Base-by-base conservation (phyloP, 2,113 vertebrate species). In the Marmota flaviventris region DNA sequence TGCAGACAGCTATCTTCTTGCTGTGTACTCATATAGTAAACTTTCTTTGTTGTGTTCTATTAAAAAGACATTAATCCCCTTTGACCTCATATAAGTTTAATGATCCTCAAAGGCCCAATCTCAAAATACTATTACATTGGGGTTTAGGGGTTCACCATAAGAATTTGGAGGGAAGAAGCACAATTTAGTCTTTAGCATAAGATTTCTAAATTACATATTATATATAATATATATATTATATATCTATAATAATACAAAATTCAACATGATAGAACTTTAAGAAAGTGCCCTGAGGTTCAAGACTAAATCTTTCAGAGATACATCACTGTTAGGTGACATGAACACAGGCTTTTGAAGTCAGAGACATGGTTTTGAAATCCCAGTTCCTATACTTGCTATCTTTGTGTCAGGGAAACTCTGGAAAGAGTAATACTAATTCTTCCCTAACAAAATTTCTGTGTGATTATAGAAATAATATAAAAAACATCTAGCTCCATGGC, bases 381-480 rank as follows among this genome's bases (percentile, higher is more conserved):
- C 37, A 85, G 6, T 25, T 42, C 14, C 8, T 63, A n/a, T 7
- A 32, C 37, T 94, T 95, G 78, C 51, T 75, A 34, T 81, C 20
- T 76, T 45, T 61, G 70, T 85, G 17, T 81, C 27, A 45, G 45
- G 20, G 67, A 58, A 65, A 25, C 63, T 37, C 25, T 37, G 29
- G 53, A 25, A 73, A 91, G 13, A 70, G 17, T 73, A 96, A 94
- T 25, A 37, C 17, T 22, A 94, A 45, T 45, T 81, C 39, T 22
- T 81, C 61, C 25, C 29, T 75, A 63, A 32, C 16, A 93, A 61
- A 87, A 91, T 51, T 53, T 16, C 45, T 37, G 22, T 61, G 39
- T 70, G 84, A 92, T 89, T 94, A 94, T 51, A 75, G 45, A 88
- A 92, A 58, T n/a, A 97, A 92, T 65, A 3, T 67, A 53, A 13